These are phyloP conservation scores for Phenacoccus solenopsis DNA, from an alignment of 1,140 invertebrate genomes.

Conservation along the genomic window DNA sequence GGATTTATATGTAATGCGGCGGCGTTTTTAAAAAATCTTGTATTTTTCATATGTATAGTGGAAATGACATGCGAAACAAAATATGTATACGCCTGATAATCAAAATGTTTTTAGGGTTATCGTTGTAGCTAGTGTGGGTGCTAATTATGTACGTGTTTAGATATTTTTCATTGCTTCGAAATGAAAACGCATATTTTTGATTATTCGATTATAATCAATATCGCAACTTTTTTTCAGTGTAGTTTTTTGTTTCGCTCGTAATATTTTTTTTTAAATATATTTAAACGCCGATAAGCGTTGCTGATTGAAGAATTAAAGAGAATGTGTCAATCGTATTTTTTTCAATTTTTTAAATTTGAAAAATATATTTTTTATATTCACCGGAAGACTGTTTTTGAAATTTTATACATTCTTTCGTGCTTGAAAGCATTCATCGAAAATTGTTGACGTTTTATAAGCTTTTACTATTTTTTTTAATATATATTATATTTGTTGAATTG, in stretches of 20 bases:
- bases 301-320: no score
- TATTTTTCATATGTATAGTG: not conserved
- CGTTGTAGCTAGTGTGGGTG: conserved; percentile 1
- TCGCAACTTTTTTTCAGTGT: no score
- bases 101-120: conserved; percentile 1
- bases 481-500: conserved; percentile 3
- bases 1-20: not conserved
- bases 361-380: not conserved
- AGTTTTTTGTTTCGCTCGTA: no score
- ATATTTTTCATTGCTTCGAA: no score
- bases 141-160: not conserved
- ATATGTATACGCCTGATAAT: not conserved
- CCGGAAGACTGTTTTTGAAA: not conserved
- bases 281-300: no score
- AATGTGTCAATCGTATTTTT: no score
- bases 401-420: not conserved
- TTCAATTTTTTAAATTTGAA: not conserved
- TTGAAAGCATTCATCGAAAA: not conserved
- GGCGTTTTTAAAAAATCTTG: not conserved
- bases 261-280: no score
- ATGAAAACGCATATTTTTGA: not conserved
- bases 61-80: not conserved
- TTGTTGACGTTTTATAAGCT: not conserved
- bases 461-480: not conserved
- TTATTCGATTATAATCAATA: no score